phyloP scores from a whole-genome alignment of 2,113 vertebrate genomes.

The Corvus hawaiiensis region DNA sequence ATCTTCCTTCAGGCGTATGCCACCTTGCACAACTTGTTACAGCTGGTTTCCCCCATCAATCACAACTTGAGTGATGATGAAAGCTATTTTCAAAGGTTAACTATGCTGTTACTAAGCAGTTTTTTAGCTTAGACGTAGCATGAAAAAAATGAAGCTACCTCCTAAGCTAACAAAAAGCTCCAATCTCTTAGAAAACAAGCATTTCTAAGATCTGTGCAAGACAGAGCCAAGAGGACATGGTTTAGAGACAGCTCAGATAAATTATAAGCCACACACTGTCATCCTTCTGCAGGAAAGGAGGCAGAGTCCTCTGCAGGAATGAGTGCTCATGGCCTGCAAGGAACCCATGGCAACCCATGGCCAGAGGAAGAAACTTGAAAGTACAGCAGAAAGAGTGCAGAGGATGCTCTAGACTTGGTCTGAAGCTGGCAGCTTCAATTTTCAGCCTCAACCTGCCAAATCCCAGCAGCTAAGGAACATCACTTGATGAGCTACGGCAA shows the following conservation, averaged over 20 bases:
- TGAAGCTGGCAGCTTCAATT: background rate
- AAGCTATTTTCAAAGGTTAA: constrained; percentile 25
- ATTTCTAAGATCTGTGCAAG: background rate
- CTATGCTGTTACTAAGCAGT: background rate
- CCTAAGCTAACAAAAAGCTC: background rate
- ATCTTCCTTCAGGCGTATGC: background rate
- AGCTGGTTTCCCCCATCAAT: background rate
- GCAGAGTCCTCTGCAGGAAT: background rate
- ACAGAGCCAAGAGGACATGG: background rate
- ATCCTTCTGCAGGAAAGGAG: background rate
- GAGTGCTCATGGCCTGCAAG: background rate
- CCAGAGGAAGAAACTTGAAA: background rate
- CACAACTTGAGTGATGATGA: background rate
- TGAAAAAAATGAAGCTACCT: background rate
- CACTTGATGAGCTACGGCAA: background rate
- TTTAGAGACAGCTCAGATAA: background rate
- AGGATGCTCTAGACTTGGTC: background rate
- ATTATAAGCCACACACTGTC: background rate
- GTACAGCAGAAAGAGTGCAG: background rate
- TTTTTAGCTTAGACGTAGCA: background rate
- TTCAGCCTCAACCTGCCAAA: background rate
- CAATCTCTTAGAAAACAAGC: background rate
- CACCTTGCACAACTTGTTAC: background rate
- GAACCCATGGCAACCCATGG: background rate
- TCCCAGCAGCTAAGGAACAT: background rate